A percentile compares a stretch with the other conserved stretches of the same genome.
Conservation (phyloP, 1,140 invertebrate genomes). For the Drosophila pachea region DNA sequence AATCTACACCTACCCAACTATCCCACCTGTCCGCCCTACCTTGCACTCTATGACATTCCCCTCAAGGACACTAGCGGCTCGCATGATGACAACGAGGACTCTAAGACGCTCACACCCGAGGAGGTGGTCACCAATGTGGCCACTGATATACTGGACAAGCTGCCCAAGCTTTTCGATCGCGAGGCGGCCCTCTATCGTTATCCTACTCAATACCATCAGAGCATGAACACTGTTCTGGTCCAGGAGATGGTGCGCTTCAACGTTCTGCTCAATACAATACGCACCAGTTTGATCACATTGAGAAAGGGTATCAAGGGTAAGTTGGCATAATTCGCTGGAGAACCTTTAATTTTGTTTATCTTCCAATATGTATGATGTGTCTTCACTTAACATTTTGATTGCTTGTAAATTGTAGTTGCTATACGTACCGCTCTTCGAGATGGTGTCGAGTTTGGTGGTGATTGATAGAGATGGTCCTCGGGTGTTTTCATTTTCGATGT, state of each 20-base stretch:
- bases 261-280: constrained; percentile 86
- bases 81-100: constrained; percentile 66
- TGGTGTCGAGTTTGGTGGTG: background rate
- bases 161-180: constrained; percentile 88
- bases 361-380: too few relatives aligned
- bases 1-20: constrained; percentile 69
- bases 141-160: constrained; percentile 84
- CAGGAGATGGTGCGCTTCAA: constrained; percentile 97
- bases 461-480: too few relatives aligned
- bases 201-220: constrained; percentile 89
- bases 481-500: too few relatives aligned
- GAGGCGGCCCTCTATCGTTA: constrained; percentile 85
- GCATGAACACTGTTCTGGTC: constrained; percentile 87
- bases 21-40: constrained; percentile 72
- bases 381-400: too few relatives aligned
- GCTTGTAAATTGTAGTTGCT: constrained; percentile 20
- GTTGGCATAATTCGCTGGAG: constrained; percentile 29
- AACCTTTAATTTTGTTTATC: constrained; percentile 47
- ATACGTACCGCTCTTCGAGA: background rate
- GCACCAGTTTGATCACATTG: constrained; percentile 88
- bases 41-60: constrained; percentile 56
- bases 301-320: constrained; percentile 93
- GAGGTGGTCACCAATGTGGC: constrained; percentile 86
- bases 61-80: constrained; percentile 77
- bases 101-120: constrained; percentile 80